A percentile compares a stretch with the other conserved stretches of the same genome.
Evolutionary conservation across 2,888 invertebrate genomes (phyloP).

Genomic region (Meiosimyza platycephala): DNA sequence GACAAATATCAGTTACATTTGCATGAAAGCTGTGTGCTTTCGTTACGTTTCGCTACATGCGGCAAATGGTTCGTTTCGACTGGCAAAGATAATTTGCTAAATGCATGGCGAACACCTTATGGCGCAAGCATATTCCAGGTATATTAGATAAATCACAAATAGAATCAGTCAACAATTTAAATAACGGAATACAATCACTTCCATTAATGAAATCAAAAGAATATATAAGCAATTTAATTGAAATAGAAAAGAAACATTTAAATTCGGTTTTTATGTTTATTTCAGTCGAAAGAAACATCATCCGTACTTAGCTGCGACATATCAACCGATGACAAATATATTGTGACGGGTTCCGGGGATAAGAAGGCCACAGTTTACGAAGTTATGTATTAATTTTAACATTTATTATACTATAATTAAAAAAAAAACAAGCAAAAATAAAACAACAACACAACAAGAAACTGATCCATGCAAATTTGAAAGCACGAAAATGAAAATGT

Average conservation of each 20-base stretch:
- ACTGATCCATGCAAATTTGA: constrained; percentile 17
- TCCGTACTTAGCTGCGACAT: constrained; percentile 99
- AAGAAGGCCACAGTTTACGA: constrained; percentile 98
- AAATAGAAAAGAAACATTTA: too few relatives aligned
- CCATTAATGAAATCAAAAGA: background rate
- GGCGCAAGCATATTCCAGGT: constrained; percentile 99
- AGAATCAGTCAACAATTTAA: too few relatives aligned
- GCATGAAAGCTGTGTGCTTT: constrained; percentile 97
- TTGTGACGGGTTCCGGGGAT: constrained; percentile 97
- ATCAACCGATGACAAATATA: constrained; percentile 96
- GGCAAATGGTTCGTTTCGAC: constrained; percentile 99
- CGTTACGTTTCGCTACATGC: constrained; percentile 92
- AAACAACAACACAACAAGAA: constrained; percentile 28
- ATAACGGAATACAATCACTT: background rate
- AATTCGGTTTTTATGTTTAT: constrained; percentile 20
- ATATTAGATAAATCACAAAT: constrained; percentile 43
- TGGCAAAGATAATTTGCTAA: constrained; percentile 97
- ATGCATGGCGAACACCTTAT: constrained; percentile 98
- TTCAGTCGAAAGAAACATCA: constrained; percentile 94
- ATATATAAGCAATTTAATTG: background rate
- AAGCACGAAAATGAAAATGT: constrained; percentile 23
- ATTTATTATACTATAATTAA: constrained; percentile 41
- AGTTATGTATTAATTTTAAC: constrained; percentile 80
- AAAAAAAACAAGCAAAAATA: constrained; percentile 31
- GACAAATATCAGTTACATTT: constrained; percentile 96